Base-by-base conservation (phyloP, 1,140 invertebrate genomes). In the Homalodisca vitripennis region DNA sequence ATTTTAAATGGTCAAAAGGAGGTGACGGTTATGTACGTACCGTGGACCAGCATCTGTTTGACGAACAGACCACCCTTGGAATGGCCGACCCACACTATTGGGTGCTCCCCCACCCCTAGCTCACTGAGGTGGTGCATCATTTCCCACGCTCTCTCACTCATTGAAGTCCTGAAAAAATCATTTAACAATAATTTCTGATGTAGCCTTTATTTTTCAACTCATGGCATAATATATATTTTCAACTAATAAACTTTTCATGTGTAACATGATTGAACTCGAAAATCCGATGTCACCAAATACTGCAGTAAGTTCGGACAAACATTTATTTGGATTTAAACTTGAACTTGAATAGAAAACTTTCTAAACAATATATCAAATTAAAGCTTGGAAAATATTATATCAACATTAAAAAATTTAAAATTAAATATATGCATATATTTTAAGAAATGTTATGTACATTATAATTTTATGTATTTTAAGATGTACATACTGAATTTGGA, bases 31-130 rank as follows among this genome's bases (percentile, higher is more conserved):
- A 17, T 41, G 34, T 14, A 69, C 73, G 75, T 78, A 84, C 81
- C 87, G 82, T 81, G 80, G 1, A 85, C 79, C 0, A 86, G 79
- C 2, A 90, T 87, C 75, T 90, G 87, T 73, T 90, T 90, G n/a
- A 89, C 85, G 68, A 87, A 89, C 0, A 90, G 76, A 0, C 88
- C 88, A 0, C 88, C 88, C 75, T 89, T 90, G 0, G 87, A 89
- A 75, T 90, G 88, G 17, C 87, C 88, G 3, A 89, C 88, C 86
- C 88, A 89, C 10, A 89, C 79, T 48, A 90, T 87, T 1, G 88
- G 88, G 34, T 82, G 80, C 34, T 79, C 75, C 0, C 88, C 88
- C 2, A 89, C 86, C 0, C 83, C 84, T 30, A 87, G 71, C 24
- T 80, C 79, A 13, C 84, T 71, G 2, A 90, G 77, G 67, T 87